Base-by-base conservation (phyloP, 2,888 invertebrate species). In the Macrophya annulata region DNA sequence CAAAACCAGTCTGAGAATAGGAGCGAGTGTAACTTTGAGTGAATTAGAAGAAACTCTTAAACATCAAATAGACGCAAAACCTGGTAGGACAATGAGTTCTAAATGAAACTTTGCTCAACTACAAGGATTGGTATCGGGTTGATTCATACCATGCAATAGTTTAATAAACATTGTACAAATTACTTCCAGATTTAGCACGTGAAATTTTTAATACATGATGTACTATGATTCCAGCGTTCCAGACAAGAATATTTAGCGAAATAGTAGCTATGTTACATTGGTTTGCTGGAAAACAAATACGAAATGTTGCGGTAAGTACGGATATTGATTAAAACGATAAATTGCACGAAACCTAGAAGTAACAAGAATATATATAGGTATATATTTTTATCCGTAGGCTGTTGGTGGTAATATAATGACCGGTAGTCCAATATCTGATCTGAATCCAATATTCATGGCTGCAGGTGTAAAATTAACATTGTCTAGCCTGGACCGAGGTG, bases 211-310 rank as follows among this genome's bases (percentile, higher is more conserved):
- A 25, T 25, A 2, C 48, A 65, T 79, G 62, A 40, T 62, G 71
- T 81, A 37, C 12, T 21, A 74, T 86, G 8, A 17, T 94, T 89
- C 93, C 94, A 84, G 94, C 95, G 88, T 91, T 93, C n/a, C 95
- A 95, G 93, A 95, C 96, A 0, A 95, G 96, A 91, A 94, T 96
- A 86, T 97, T 96, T 89, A 94, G 94, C 89, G 95, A 97, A 48
- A 95, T 98, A 40, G 94, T 96, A 10, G 96, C 97, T 84, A 99
- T 99, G 97, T 94, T 99, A 43, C 96, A 98, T 92, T 98, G 97
- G 96, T 99, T 99, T 94, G 99, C 98, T 79, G 99, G 99, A 8
- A 97, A 96, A 91, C 99, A 99, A 94, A 98, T 99, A 81, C 95
- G 99, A 87, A 99, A 99, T 93, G 98, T 98, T 17, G 99, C 98